A percentile compares a stretch with the other conserved stretches of the same genome.
Evolutionary conservation across 2,113 vertebrate genomes (phyloP).

Genomic region (Arenaria interpres): DNA sequence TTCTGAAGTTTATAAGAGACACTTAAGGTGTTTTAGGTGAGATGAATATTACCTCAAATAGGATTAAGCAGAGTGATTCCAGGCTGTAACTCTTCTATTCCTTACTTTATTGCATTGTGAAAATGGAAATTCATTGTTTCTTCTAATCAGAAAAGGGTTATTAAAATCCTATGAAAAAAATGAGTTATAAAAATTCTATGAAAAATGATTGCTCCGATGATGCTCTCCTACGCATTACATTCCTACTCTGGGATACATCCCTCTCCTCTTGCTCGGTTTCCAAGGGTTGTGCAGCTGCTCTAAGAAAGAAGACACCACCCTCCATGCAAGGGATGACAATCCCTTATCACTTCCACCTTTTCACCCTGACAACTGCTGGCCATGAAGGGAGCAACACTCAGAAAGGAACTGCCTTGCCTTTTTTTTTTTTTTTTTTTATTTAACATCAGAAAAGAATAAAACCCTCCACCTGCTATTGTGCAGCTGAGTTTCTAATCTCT

Average conservation of each 20-base stretch:
- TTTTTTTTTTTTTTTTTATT: too few relatives aligned
- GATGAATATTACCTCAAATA: background rate
- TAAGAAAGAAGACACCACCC: background rate
- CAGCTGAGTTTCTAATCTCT: slow-evolving; percentile 28
- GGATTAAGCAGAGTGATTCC: background rate
- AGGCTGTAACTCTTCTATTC: background rate
- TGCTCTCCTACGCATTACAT: background rate
- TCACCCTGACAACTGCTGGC: background rate
- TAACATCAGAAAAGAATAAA: background rate
- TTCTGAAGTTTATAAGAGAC: background rate
- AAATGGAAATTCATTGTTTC: background rate
- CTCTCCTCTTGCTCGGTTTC: background rate
- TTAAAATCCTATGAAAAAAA: background rate
- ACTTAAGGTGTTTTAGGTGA: background rate
- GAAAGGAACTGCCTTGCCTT: background rate
- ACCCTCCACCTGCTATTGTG: background rate
- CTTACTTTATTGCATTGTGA: background rate
- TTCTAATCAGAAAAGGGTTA: background rate
- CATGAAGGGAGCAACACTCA: background rate
- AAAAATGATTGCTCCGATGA: background rate
- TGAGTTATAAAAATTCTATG: background rate
- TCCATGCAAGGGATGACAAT: background rate
- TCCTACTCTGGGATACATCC: background rate
- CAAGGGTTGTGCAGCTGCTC: background rate
- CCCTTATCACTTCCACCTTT: background rate